Evolutionary conservation across 2,797 vertebrate species (phyloP).

Genomic region (Tamandua tetradactyla): DNA sequence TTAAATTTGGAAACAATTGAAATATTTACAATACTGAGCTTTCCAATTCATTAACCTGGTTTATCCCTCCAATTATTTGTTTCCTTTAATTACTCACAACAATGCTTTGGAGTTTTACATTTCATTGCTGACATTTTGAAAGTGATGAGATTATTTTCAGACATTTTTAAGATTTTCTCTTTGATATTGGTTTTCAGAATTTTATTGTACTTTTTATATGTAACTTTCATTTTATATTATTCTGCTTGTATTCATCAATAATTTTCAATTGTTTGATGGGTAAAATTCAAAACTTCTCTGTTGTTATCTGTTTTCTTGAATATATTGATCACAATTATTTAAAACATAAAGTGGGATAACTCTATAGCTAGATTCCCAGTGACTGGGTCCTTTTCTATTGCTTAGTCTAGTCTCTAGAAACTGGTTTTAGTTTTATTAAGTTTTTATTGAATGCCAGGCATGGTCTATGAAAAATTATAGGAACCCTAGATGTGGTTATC

Average conservation of each 20-base stretch:
- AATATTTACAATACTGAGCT: neutral
- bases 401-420: neutral
- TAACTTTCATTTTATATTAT: neutral
- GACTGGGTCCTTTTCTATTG: neutral
- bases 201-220: neutral
- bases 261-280: neutral
- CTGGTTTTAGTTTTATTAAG: too few relatives aligned
- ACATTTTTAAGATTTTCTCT: neutral
- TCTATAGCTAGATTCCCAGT: neutral
- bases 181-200: neutral
- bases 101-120: neutral
- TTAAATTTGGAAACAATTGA: neutral
- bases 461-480: neutral
- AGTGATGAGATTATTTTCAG: neutral
- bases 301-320: neutral
- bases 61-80: conserved; percentile 35
- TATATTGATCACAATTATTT: neutral
- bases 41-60: neutral
- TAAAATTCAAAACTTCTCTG: neutral
- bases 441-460: neutral
- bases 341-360: neutral
- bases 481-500: neutral
- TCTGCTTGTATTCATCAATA: neutral
- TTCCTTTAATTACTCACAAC: neutral
- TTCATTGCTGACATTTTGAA: conserved; percentile 4